A percentile compares a stretch with the other conserved stretches of the same genome.
Conservation (phyloP, 2,888 invertebrate species). For the Andrena flavipes region DNA sequence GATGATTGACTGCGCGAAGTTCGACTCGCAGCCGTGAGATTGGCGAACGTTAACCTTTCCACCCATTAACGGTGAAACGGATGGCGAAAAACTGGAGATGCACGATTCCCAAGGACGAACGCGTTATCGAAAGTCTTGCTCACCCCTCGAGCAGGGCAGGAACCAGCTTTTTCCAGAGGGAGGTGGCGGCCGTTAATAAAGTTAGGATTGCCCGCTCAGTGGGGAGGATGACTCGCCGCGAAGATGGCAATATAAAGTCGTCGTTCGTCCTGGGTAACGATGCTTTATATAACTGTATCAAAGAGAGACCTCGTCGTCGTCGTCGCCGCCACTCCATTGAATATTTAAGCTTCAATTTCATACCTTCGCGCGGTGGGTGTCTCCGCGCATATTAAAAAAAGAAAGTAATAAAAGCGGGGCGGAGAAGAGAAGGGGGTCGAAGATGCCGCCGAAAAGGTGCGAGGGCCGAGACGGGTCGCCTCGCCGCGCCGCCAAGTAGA, state of each 20-base stretch:
- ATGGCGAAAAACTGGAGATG: too few relatives aligned
- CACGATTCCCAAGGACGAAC: background rate
- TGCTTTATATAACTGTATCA: slow-evolving; percentile 83
- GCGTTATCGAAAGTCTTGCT: slow-evolving; percentile 5
- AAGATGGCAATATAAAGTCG: slow-evolving; percentile 80
- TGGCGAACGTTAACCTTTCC: too few relatives aligned
- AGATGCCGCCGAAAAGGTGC: background rate
- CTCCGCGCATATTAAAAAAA: slow-evolving; percentile 80
- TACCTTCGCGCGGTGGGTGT: slow-evolving; percentile 76
- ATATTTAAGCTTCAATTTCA: slow-evolving; percentile 85
- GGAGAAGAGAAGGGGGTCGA: slow-evolving; percentile 33
- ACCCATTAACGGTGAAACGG: too few relatives aligned
- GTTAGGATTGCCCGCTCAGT: slow-evolving; percentile 77
- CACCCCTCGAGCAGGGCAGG: slow-evolving; percentile 4
- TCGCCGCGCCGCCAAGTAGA: slow-evolving; percentile 36
- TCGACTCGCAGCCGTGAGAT: too few relatives aligned
- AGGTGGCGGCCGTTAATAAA: slow-evolving; percentile 78
- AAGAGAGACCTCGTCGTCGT: slow-evolving; percentile 67
- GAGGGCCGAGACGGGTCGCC: slow-evolving; percentile 1
- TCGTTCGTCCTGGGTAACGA: slow-evolving; percentile 78
- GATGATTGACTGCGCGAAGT: background rate
- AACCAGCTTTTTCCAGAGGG: slow-evolving; percentile 29
- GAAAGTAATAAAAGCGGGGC: slow-evolving; percentile 66
- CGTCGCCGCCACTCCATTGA: slow-evolving; percentile 81
- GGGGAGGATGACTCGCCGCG: slow-evolving; percentile 76